Conservation (phyloP, 2,888 invertebrate genomes). For the Rhynchonema sp. region DNA sequence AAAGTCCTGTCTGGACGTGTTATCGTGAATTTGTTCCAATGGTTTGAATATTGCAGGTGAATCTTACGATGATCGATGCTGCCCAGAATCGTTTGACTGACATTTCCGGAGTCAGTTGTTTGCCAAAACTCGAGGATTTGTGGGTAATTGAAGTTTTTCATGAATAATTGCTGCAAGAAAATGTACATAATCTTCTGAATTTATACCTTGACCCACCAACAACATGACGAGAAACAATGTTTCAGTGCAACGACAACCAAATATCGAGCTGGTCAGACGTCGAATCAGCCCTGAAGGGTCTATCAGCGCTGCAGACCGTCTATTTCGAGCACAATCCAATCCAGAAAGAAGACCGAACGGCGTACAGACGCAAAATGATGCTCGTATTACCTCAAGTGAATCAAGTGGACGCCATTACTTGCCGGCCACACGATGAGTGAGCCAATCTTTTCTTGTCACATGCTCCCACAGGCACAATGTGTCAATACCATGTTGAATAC, state of each 20-base stretch:
- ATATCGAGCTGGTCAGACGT: slow-evolving; percentile 65
- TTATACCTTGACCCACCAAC: too few species aligned
- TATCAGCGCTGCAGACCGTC: slow-evolving; percentile 45
- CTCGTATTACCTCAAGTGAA: slow-evolving; percentile 59
- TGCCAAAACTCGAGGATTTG: slow-evolving; percentile 65
- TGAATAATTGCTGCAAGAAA: too few species aligned
- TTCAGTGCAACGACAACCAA: slow-evolving; percentile 71
- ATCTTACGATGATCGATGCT: slow-evolving; percentile 65
- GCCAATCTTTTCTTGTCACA: too few species aligned
- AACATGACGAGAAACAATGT: too few species aligned
- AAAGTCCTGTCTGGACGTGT: not conserved
- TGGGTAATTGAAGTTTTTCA: too few species aligned
- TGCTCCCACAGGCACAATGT: too few species aligned
- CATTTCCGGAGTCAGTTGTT: slow-evolving; percentile 56
- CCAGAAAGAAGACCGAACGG: slow-evolving; percentile 41
- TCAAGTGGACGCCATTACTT: slow-evolving; percentile 87
- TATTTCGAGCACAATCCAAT: slow-evolving; percentile 87
- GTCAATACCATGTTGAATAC: too few species aligned
- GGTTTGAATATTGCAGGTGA: slow-evolving; percentile 12
- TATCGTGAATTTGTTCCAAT: slow-evolving; percentile 7
- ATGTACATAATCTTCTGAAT: too few species aligned
- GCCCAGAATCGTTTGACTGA: slow-evolving; percentile 62
- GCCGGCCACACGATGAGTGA: too few species aligned
- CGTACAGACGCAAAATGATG: slow-evolving; percentile 72
- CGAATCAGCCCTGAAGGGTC: slow-evolving; percentile 43